A percentile compares a stretch with the other conserved stretches of the same genome.
These are phyloP conservation scores for Cosmorhoe ocellata DNA, from an alignment of 2,888 invertebrate genomes.

Conservation along the genomic window DNA sequence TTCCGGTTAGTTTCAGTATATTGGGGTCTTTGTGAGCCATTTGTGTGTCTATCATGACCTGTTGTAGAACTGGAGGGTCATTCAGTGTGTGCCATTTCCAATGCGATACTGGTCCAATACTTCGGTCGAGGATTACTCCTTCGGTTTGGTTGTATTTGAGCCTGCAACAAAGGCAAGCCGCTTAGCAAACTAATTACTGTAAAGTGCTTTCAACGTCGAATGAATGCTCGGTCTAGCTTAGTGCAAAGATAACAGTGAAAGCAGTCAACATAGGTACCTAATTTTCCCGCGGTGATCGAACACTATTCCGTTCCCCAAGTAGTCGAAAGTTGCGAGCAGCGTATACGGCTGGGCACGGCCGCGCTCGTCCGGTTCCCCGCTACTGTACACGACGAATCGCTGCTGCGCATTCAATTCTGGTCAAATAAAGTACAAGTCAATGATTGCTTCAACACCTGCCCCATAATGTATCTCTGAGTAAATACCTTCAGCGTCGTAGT, in stretches of 20 bases:
- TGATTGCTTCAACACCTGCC: too few relatives aligned
- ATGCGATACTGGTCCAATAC: conserved; percentile 66
- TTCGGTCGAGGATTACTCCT: conserved; percentile 68
- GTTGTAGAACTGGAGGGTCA: conserved; percentile 71
- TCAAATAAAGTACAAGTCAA: too few relatives aligned
- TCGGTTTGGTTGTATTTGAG: conserved; percentile 76
- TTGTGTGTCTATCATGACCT: conserved; percentile 75
- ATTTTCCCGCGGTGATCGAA: conserved; percentile 73
- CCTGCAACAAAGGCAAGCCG: conserved; percentile 42
- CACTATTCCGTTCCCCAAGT: conserved; percentile 70
- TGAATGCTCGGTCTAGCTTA: too few relatives aligned
- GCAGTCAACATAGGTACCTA: conserved; percentile 42
- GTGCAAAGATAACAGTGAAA: too few relatives aligned
- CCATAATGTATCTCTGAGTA: too few relatives aligned
- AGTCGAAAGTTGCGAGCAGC: conserved; percentile 69
- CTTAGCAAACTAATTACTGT: too few relatives aligned
- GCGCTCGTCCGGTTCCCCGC: conserved; percentile 63
- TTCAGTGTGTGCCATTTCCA: conserved; percentile 78
- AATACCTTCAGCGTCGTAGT: conserved; percentile 68
- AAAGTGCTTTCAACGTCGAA: too few relatives aligned
- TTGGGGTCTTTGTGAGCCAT: conserved; percentile 65
- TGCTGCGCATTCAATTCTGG: conserved; percentile 69
- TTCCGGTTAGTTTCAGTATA: conserved; percentile 55
- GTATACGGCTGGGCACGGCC: conserved; percentile 62
- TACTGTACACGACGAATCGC: conserved; percentile 68